phyloP scores from a whole-genome alignment of 2,797 vertebrate genomes.

The Phalloptychus januarius region DNA sequence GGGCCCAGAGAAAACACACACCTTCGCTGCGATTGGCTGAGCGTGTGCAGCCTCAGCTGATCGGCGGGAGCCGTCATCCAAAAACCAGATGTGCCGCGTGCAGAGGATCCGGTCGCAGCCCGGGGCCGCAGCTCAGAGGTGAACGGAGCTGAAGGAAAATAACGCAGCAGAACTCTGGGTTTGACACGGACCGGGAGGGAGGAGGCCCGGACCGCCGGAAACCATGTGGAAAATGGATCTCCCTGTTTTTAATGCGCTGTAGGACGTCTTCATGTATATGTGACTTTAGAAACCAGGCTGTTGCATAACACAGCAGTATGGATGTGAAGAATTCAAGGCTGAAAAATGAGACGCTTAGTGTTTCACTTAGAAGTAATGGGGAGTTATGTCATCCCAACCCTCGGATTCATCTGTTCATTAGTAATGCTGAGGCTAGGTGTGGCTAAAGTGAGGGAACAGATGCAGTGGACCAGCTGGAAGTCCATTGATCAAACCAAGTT shows the following conservation, averaged over 20 bases:
- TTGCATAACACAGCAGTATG: conserved; percentile 1
- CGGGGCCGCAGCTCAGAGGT: conserved; percentile 45
- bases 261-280: background rate
- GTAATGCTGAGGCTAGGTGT: background rate
- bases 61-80: conserved; percentile 71
- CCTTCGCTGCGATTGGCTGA: conserved; percentile 52
- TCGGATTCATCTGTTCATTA: background rate
- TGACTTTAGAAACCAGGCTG: background rate
- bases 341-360: background rate
- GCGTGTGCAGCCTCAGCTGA: conserved; percentile 63
- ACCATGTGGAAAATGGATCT: background rate
- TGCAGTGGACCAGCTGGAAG: conserved; percentile 3
- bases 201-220: background rate
- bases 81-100: conserved; percentile 70
- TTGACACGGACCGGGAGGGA: conserved; percentile 11
- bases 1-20: conserved; percentile 63
- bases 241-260: background rate
- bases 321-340: background rate
- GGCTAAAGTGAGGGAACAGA: background rate
- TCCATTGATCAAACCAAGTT: background rate
- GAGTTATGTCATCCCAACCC: too few relatives aligned
- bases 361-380: background rate
- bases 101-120: conserved; percentile 36
- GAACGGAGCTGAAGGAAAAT: conserved; percentile 51
- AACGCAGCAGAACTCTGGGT: conserved; percentile 17